Evolutionary conservation across 1,140 invertebrate species (phyloP).

Genomic region (Panonychus citri): DNA sequence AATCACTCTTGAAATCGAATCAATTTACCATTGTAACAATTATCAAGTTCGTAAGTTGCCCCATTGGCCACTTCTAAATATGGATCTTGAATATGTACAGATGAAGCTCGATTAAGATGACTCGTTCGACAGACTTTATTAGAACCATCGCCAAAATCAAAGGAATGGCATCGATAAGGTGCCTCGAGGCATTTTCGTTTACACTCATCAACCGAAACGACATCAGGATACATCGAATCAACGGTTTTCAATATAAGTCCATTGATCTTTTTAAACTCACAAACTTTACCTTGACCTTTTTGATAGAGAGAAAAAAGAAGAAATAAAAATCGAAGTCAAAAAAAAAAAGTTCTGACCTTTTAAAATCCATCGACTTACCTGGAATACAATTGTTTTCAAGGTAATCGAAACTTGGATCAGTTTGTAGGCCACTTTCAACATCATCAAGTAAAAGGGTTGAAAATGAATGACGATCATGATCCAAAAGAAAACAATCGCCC

Average conservation of each 20-base stretch:
- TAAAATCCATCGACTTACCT: slow-evolving; percentile 16
- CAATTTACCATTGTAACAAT: slow-evolving; percentile 48
- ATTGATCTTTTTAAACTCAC: slow-evolving; percentile 68
- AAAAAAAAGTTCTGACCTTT: not conserved
- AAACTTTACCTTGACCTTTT: slow-evolving; percentile 28
- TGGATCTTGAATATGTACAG: slow-evolving; percentile 59
- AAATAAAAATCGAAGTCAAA: not conserved
- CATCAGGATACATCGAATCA: slow-evolving; percentile 63
- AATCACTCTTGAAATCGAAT: not conserved
- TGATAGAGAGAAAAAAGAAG: not conserved
- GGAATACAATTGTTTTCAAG: slow-evolving; percentile 29
- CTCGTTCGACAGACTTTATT: slow-evolving; percentile 72
- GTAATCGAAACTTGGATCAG: slow-evolving; percentile 20
- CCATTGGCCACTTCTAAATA: slow-evolving; percentile 66
- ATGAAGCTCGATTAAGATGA: slow-evolving; percentile 62
- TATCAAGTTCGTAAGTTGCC: slow-evolving; percentile 61
- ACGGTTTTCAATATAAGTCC: slow-evolving; percentile 76
- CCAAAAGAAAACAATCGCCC: slow-evolving; percentile 50
- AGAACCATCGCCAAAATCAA: slow-evolving; percentile 72
- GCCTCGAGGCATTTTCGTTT: slow-evolving; percentile 64
- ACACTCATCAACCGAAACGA: slow-evolving; percentile 52
- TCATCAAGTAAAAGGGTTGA: slow-evolving; percentile 5
- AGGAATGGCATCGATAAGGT: slow-evolving; percentile 62
- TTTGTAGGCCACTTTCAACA: slow-evolving; percentile 22
- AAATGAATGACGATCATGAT: not conserved